Base-by-base conservation (phyloP, 2,888 invertebrate genomes). In the Hetaerina titia region DNA sequence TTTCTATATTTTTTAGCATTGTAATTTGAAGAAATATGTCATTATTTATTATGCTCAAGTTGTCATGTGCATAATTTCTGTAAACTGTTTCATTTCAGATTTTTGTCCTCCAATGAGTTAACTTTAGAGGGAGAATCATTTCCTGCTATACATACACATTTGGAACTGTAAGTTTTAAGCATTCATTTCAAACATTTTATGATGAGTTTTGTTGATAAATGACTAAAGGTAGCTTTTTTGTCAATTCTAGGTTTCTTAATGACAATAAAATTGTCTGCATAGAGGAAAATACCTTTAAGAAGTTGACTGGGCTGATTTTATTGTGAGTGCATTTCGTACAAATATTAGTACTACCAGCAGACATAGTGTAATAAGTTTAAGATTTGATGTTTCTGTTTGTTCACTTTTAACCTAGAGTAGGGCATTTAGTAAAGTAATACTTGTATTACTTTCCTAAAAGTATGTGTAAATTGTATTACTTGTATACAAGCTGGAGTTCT, bases 211-310 rank as follows among this genome's bases (percentile, higher is more conserved):
- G 8, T 17, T 9, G 2, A 89, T 19, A 89, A n/a, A 15, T 89
- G 0, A 22, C 57, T 89, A 7, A 87, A 25, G 4, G 7, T 63
- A 63, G 22, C 22, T 64, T 94, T 13, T 25, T 45, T 95, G 95
- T 94, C 64, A 13, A 5, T 96, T 96, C 94, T 96, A 97, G 97
- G 95, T 96, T 96, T 96, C 96, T 97, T 95, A 96, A 97, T 96
- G 96, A 96, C 95, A 97, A 97, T 96, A 95, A 96, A 92, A 97
- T 97, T 95, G 96, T 96, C 95, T 96, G 96, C 64, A 97, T 97
- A 95, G 96, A 96, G 81, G 96, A 97, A 95, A 96, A 96, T 95
- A 96, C 97, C 95, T 97, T 97, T 96, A 96, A 96, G 22, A 96
- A 96, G 95, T 96, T 97, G 95, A 96, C 96, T 95, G 96, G 96